Conservation (phyloP, 1,140 invertebrate genomes). For the Pectinophora gossypiella region DNA sequence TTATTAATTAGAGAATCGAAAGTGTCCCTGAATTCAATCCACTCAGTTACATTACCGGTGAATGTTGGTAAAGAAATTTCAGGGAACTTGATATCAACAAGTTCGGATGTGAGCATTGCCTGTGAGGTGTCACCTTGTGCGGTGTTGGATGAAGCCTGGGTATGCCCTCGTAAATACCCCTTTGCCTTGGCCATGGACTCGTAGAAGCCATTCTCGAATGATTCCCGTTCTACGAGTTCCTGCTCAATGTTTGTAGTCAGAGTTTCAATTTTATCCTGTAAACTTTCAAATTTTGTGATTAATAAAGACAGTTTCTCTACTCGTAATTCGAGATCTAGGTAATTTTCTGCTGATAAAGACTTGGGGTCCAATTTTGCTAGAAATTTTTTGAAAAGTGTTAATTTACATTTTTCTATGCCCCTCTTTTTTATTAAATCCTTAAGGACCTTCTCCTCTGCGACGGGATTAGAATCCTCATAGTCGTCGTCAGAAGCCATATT, state of each 20-base stretch:
- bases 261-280: not conserved
- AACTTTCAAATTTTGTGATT: too few relatives aligned
- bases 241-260: not conserved
- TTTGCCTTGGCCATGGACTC: not conserved
- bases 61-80: conserved; percentile 1
- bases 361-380: too few relatives aligned
- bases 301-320: too few relatives aligned
- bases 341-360: too few relatives aligned
- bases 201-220: not conserved
- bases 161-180: not conserved
- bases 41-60: not conserved
- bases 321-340: too few relatives aligned
- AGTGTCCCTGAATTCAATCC: not conserved
- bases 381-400: too few relatives aligned
- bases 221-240: not conserved
- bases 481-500: too few relatives aligned
- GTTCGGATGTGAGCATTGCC: too few relatives aligned
- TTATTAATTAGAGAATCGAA: not conserved
- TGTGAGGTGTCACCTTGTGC: not conserved
- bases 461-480: too few relatives aligned
- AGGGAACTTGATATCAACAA: not conserved
- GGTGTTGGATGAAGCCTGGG: not conserved
- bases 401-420: too few relatives aligned
- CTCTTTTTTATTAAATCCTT: too few relatives aligned
- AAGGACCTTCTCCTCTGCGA: too few relatives aligned